These are phyloP conservation scores for Epirrhoe tristata DNA, from an alignment of 2,888 invertebrate genomes.

Conservation along the genomic window DNA sequence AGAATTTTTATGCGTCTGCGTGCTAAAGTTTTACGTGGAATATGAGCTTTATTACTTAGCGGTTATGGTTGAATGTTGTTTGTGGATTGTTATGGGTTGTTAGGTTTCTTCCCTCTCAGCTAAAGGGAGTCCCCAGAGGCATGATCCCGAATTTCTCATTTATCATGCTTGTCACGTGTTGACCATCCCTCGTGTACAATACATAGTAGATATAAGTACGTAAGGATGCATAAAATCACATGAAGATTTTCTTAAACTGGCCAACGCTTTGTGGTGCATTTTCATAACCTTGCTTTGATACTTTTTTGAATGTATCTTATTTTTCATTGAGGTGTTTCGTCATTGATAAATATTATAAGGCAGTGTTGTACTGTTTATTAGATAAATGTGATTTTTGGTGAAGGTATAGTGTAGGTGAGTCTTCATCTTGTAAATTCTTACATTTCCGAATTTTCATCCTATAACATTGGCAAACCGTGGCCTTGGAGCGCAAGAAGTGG, in stretches of 20 bases:
- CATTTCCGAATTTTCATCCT: no score
- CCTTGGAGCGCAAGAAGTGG: no score
- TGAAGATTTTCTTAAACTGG: constrained; percentile 38
- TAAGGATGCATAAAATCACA: constrained; percentile 55
- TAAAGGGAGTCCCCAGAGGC: constrained; percentile 79
- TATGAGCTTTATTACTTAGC: constrained; percentile 46
- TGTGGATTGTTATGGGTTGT: constrained; percentile 50
- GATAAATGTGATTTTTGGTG: no score
- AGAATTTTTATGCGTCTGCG: constrained; percentile 70
- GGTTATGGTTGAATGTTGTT: constrained; percentile 54
- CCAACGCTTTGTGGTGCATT: neutral
- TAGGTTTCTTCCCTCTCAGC: constrained; percentile 68
- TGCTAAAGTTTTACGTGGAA: constrained; percentile 45
- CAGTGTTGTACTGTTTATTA: no score
- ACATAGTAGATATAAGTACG: constrained; percentile 62
- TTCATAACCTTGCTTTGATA: neutral
- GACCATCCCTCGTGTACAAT: constrained; percentile 81
- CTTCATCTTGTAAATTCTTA: no score
- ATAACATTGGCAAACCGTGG: no score
- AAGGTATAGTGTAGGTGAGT: no score
- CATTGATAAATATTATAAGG: no score
- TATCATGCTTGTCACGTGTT: constrained; percentile 84
- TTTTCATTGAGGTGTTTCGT: no score
- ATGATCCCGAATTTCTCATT: constrained; percentile 81
- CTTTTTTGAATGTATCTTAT: no score